Evolutionary conservation across 2,113 vertebrate species (phyloP), one percentile per base, ranked within the genome.

Genomic region (Antennarius striatus): DNA sequence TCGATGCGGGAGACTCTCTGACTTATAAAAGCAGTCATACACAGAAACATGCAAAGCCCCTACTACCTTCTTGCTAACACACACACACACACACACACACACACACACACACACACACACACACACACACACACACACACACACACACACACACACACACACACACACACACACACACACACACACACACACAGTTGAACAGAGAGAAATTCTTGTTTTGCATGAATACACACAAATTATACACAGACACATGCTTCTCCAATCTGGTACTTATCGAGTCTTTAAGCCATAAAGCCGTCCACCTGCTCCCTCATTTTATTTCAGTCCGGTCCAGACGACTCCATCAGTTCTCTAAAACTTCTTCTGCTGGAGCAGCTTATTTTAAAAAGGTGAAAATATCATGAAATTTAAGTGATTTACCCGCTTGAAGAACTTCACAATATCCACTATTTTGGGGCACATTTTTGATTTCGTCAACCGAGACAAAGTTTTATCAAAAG

Each of bases 301-400:
- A 61, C 61, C 68, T 86, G 80, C 77, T 75, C 16, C 46, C 32
- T 77, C 45, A 15, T 66, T 80, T 62, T 30, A 53, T 36, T 36
- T 36, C 32, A 36, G 32, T 36, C 32, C 32, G 32, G 32, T 7
- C 32, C 32, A 36, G 32, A 54, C 5, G 42, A 43, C 58, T 64
- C 61, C 40, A 52, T 77, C 56, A 15, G 4, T 78, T 67, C 52
- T 46, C 57, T 43, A 10, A 30, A 73, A 63, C 65, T 30, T 81
- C 61, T 75, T 39, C 47, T 56, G 11, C 39, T 63, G 10, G 5
- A 68, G n/a, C 14, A 53, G 12, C 32, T 68, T 1, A 36, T 67
- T 73, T 75, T 49, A 48, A 51, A 29, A 61, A 36, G 32, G 7
- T 36, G 32, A 5, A 36, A 7, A 36, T 36, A 7, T 36, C 4